These are phyloP conservation scores for Aphaenogaster ashmeadi DNA, from an alignment of 1,140 invertebrate species.

Conservation along the genomic window DNA sequence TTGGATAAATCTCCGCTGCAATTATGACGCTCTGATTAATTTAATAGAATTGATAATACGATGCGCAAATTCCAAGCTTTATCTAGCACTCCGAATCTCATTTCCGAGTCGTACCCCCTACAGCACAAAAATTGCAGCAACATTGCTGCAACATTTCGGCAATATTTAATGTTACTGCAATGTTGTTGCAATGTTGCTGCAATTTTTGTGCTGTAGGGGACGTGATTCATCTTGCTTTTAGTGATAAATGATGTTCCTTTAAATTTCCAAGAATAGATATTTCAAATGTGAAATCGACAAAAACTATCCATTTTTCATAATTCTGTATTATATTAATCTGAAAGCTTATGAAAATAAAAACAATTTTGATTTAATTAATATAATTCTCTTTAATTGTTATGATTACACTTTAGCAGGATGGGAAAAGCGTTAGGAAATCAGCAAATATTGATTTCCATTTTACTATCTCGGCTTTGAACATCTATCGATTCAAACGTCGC, in stretches of 20 bases:
- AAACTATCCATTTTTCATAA: neutral
- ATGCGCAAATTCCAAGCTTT: neutral
- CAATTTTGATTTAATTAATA: constrained; percentile 1
- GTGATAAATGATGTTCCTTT: constrained; percentile 9
- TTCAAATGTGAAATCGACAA: neutral
- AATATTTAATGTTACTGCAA: too few species aligned
- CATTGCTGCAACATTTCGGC: too few species aligned
- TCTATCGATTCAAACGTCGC: too few species aligned
- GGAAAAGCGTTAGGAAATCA: neutral
- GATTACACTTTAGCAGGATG: neutral
- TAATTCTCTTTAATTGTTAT: neutral
- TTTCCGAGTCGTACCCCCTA: neutral
- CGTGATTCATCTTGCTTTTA: neutral
- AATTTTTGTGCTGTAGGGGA: too few species aligned
- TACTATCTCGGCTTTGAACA: too few species aligned
- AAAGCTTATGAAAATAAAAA: constrained; percentile 5
- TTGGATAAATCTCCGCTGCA: neutral
- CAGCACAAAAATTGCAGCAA: too few species aligned
- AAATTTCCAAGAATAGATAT: constrained; percentile 1
- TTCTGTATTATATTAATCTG: neutral
- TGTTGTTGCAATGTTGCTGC: too few species aligned
- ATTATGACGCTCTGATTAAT: neutral
- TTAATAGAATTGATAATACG: neutral
- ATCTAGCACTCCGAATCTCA: neutral
- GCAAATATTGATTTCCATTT: neutral